Base-by-base conservation (phyloP, 2,888 invertebrate species). In the Polydrusus tereticollis region DNA sequence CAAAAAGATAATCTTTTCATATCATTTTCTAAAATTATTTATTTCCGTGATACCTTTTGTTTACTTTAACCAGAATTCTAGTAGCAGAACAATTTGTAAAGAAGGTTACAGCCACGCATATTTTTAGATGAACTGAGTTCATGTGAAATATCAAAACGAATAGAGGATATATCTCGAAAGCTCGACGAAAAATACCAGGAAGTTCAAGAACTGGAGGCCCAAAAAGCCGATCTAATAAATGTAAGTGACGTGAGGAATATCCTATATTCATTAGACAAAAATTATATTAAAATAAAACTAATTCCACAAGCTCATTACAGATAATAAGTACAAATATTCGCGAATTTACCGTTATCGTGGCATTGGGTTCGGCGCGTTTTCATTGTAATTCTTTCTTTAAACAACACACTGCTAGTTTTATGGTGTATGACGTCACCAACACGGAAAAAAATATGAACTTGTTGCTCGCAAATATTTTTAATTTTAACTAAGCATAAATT, bases 81-180 rank as follows among this genome's bases (percentile, higher is more conserved):
- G n/a, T n/a, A n/a, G n/a, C n/a, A n/a, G n/a, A n/a, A n/a, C n/a
- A n/a, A n/a, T n/a, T n/a, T n/a, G n/a, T n/a, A n/a, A n/a, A n/a
- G n/a, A n/a, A n/a, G n/a, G n/a, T n/a, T n/a, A n/a, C n/a, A n/a
- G n/a, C n/a, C n/a, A n/a, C n/a, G n/a, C n/a, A n/a, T n/a, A n/a
- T n/a, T 62, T 69, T 12, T 21, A 73, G 73, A 69, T 50, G 57
- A 73, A 62, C 65, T 73, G 59, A 70, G 67, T 47, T 45, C 62
- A 10, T 21, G n/a, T 20, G 70, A 74, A 58, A 47, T 74, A 12
- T 14, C 66, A 4, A 55, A 50, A 29, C 8, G 64, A 23, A 74
- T 70, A 12, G 43, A 63, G 1, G 67, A 67, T 8, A 52, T 74
- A n/a, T 74, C 74, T n/a, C 23, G 52, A 29, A 70, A 58, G 29